Evolutionary conservation across 1,140 invertebrate genomes (phyloP).

Genomic region (Scylla paramamosain): DNA sequence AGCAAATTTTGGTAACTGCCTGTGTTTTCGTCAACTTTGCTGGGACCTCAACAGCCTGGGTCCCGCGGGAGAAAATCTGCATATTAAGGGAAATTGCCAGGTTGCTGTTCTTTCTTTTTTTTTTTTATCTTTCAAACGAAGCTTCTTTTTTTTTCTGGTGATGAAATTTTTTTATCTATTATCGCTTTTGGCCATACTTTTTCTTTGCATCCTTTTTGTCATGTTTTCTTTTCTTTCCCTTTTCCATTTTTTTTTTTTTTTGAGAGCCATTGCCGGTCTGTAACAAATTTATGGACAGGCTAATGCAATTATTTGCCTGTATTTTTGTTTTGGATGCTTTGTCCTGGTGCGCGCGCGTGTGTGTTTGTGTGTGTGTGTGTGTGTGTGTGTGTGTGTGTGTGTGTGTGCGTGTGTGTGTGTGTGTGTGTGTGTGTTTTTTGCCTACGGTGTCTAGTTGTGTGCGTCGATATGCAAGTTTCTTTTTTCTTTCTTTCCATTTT

Average conservation of each 20-base stretch:
- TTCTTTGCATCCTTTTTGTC: background rate
- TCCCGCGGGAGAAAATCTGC: background rate
- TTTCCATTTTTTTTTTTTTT: background rate
- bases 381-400: too few species aligned
- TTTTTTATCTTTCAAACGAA: background rate
- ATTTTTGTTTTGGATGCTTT: background rate
- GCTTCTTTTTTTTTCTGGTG: background rate
- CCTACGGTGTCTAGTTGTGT: background rate
- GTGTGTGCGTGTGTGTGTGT: too few species aligned
- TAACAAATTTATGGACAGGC: too few species aligned
- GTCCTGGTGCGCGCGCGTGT: conserved; percentile 22
- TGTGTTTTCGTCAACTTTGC: conserved; percentile 29
- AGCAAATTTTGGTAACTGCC: background rate
- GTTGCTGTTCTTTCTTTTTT: background rate
- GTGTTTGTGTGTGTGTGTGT: background rate
- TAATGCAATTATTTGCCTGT: background rate
- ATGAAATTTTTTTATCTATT: background rate
- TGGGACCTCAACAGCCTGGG: background rate
- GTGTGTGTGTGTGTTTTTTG: background rate
- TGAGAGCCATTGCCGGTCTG: too few species aligned
- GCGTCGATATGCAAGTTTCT: background rate
- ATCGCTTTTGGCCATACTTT: background rate
- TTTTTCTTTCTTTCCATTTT: background rate
- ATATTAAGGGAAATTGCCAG: background rate
- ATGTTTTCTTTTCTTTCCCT: background rate